Evolutionary conservation across 2,888 invertebrate species (phyloP), one percentile per base, ranked within the genome.

Genomic region (Amblyjoppa fuscipennis): DNA sequence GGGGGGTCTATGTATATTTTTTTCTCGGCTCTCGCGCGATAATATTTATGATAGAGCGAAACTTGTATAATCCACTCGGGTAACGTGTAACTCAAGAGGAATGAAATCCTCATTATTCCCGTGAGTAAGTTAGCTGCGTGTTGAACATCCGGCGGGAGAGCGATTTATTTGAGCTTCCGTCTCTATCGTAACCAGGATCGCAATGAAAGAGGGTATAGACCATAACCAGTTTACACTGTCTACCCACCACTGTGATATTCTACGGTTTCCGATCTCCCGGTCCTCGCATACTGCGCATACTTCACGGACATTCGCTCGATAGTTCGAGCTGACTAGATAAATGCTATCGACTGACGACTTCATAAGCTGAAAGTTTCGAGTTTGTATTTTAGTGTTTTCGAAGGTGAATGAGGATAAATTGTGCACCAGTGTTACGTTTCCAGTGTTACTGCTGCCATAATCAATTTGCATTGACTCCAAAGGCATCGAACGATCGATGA

Each of bases 91-190:
- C 87, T 88, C 83, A 83, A 80, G 66, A 86, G 89, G 87, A 91
- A 90, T 88, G 89, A 90, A 90, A 91, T 91, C 82, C 91, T 91
- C 91, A 91, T 92, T 92, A 91, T 89, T 91, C 91, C 89, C 87
- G 84, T 83, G 85, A 85, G 81, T 79, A 87, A 88, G 89, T 90
- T 88, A 85, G 89, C 90, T 88, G 89, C 87, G 91, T 88, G 90
- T 87, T 88, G 89, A 88, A 89, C 91, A 91, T 92, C 92, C 92
- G 92, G 92, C 90, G 89, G 87, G 83, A 82, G 88, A 86, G 89
- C 91, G 91, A 91, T 91, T 92, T 91, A 92, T 91, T 92, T 90
- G 89, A 91, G 91, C 91, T 91, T 92, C 91, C 92, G 91, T 90
- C 90, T 90, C 90, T 92, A 92, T 92, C 92, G 90, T 86, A 66